A percentile compares a stretch with the other conserved stretches of the same genome.
These are phyloP conservation scores for Lucilia sericata DNA, from an alignment of 1,140 invertebrate species.

Conservation along the genomic window DNA sequence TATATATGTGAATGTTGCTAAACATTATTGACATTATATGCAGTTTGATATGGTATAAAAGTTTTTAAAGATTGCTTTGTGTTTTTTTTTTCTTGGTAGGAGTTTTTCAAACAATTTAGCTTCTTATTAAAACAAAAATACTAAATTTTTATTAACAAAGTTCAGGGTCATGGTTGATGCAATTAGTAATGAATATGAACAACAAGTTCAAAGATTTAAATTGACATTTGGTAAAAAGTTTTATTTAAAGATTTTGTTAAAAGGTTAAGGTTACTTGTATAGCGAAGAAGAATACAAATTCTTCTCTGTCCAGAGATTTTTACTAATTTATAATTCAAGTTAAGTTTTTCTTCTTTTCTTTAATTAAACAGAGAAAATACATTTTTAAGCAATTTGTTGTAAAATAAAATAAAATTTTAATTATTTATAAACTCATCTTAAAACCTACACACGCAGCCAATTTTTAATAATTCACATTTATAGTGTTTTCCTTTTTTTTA, in stretches of 20 bases:
- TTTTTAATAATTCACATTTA: not conserved
- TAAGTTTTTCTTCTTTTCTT: too few relatives aligned
- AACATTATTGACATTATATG: conserved; percentile 36
- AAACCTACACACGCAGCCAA: conserved; percentile 8
- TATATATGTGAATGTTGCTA: not conserved
- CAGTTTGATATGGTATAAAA: not conserved
- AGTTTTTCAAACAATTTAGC: not conserved
- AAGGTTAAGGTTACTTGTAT: not conserved
- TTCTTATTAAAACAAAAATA: not conserved
- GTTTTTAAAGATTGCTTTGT: not conserved
- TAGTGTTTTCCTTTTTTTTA: conserved; percentile 24
- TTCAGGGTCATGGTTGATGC: conserved; percentile 11
- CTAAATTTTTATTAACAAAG: not conserved
- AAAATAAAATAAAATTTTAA: conserved; percentile 24
- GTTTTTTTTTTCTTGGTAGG: not conserved
- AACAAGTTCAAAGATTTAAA: conserved; percentile 2
- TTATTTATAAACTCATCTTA: conserved; percentile 12
- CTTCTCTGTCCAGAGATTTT: too few relatives aligned
- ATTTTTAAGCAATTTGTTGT: not conserved
- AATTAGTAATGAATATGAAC: not conserved
- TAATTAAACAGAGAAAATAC: too few relatives aligned
- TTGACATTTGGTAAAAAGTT: not conserved
- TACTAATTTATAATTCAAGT: too few relatives aligned
- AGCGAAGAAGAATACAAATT: too few relatives aligned
- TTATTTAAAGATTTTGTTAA: not conserved